Conservation (phyloP, 2,797 vertebrate genomes). For the Tapera naevia region DNA sequence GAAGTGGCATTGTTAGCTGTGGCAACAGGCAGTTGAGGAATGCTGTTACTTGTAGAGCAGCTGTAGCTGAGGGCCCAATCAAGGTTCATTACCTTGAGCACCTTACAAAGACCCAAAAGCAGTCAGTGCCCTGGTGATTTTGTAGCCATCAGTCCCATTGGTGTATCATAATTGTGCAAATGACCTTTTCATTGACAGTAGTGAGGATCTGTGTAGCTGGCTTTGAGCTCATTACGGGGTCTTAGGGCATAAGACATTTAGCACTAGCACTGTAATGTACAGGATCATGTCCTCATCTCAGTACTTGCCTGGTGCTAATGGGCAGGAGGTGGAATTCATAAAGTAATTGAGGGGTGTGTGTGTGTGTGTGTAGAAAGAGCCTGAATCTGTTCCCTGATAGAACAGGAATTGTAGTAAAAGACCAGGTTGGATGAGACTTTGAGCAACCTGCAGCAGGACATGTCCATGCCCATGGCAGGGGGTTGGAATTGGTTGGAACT, state of each 20-base stretch:
- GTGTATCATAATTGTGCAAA: not conserved
- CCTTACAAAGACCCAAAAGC: not conserved
- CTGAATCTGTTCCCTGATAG: not conserved
- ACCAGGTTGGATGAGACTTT: no score
- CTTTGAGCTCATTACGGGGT: not conserved
- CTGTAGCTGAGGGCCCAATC: not conserved
- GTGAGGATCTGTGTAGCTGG: not conserved
- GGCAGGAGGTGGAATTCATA: not conserved
- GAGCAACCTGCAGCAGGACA: no score
- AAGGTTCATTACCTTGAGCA: not conserved
- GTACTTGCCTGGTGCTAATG: no score
- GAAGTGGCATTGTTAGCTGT: not conserved
- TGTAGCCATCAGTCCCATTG: not conserved
- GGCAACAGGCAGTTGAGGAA: not conserved
- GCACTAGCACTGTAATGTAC: no score
- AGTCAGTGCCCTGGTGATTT: not conserved
- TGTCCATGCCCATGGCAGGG: no score
- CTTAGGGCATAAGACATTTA: not conserved
- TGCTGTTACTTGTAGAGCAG: no score
- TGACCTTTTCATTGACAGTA: not conserved
- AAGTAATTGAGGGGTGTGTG: rapidly evolving
- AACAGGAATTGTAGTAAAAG: no score
- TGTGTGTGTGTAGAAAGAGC: not conserved
- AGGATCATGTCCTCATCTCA: not conserved
- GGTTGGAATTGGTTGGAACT: no score